Base-by-base conservation (phyloP, 1,140 invertebrate species). In the Drepana arcuata region DNA sequence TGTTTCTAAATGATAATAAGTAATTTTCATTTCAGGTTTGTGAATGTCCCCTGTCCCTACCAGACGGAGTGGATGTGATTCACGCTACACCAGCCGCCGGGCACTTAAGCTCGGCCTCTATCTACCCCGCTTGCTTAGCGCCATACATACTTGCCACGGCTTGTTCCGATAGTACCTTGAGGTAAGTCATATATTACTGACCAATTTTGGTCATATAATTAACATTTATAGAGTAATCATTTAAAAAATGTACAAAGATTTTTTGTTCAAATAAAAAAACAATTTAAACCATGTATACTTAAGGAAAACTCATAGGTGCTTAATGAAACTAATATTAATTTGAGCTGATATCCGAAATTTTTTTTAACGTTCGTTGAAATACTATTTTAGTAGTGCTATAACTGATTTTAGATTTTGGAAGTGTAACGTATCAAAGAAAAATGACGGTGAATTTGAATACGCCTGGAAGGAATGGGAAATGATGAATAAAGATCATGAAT, bases 121-220 rank as follows among this genome's bases (percentile, higher is more conserved):
- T 99, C 60, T 99, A 99, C 84, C 96, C 97, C 11, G 96, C 96
- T 25, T 99, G 97, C 80, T 92, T 97, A 70, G 96, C 97, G 0
- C 97, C 97, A 0, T 99, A 99, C 64, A 93, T 97, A 29, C 87
- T 99, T 29, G 92, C 95, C 0, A 98, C 96, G 0, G 96, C 96
- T 10, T 97, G 95, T 59, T 93, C 93, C 15, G 95, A 97, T 66
- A 94, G 93, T 40, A 88, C 91, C 11, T 46, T 84, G 16, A 77
- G 82, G 82, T 84, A 56, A 45, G 25, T 38, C 11, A n/a, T n/a
- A n/a, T n/a, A n/a, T n/a, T n/a, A n/a, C n/a, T n/a, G n/a, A n/a
- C n/a, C n/a, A n/a, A n/a, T n/a, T n/a, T n/a, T n/a, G n/a, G n/a
- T n/a, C n/a, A n/a, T n/a, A n/a, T n/a, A n/a, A n/a, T n/a, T n/a